These are phyloP conservation scores for Remorina albescens DNA, from an alignment of 2,797 vertebrate genomes.

Conservation along the genomic window DNA sequence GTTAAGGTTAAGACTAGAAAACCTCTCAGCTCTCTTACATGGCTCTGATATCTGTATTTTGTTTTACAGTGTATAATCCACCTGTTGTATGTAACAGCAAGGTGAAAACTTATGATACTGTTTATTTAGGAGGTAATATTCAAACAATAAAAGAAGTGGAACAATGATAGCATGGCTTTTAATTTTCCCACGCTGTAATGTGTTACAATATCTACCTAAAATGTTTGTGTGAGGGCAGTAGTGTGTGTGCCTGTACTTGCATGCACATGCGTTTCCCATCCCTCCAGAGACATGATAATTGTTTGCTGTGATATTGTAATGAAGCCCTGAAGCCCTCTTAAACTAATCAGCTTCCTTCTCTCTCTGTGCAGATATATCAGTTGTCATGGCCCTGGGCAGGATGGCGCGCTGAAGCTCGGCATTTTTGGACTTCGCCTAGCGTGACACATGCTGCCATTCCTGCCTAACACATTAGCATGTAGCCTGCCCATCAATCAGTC, in stretches of 20 bases:
- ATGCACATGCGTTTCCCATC: conserved; percentile 36
- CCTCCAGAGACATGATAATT: conserved; percentile 77
- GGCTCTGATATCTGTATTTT: not conserved
- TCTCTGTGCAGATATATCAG: conserved; percentile 64
- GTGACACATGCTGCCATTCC: conserved; percentile 55
- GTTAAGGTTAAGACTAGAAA: conserved; percentile 47
- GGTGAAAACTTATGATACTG: not conserved
- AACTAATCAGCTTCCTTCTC: conserved; percentile 75
- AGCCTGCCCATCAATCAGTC: conserved; percentile 50
- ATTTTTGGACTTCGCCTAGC: conserved; percentile 53
- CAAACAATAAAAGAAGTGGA: conserved; percentile 19
- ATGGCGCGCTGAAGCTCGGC: conserved; percentile 36
- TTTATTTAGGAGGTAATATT: conserved; percentile 14
- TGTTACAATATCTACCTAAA: conserved; percentile 40
- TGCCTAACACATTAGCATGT: conserved; percentile 48
- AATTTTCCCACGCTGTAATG: conserved; percentile 39
- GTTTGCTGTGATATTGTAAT: conserved; percentile 85
- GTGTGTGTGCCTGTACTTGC: conserved; percentile 21
- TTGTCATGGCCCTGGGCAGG: conserved; percentile 65
- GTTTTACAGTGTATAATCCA: conserved; percentile 21
- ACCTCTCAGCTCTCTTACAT: conserved; percentile 40
- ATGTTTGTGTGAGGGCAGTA: conserved; percentile 1
- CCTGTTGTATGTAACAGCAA: conserved; percentile 31
- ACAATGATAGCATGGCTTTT: conserved; percentile 27
- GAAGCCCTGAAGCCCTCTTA: conserved; percentile 80